Evolutionary conservation across 2,113 vertebrate genomes (phyloP).

Genomic region (Nothobranchius furzeri): DNA sequence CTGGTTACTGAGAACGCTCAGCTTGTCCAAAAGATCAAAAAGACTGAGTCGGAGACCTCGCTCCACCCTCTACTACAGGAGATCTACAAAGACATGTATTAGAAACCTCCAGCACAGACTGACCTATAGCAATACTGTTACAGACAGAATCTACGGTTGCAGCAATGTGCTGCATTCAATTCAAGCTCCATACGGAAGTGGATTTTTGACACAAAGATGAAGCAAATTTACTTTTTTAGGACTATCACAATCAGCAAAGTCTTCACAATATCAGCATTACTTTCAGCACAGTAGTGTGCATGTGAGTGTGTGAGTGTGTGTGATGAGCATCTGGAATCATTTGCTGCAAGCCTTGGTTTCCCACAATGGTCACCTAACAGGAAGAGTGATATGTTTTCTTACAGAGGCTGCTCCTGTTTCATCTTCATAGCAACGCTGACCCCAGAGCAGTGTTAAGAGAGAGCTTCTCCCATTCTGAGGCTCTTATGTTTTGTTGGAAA

Average conservation of each 20-base stretch:
- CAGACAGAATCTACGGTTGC: conserved; percentile 53
- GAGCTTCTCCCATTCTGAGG: conserved; percentile 27
- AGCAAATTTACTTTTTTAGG: conserved; percentile 42
- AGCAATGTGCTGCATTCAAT: conserved; percentile 64
- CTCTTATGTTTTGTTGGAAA: conserved; percentile 47
- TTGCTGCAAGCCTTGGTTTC: conserved; percentile 62
- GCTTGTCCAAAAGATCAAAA: conserved; percentile 98
- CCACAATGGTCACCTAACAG: conserved; percentile 65
- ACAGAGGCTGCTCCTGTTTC: conserved; percentile 65
- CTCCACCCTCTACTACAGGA: conserved; percentile 97
- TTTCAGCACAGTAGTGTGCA: conserved; percentile 32
- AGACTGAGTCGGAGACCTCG: conserved; percentile 93
- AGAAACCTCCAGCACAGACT: conserved; percentile 56
- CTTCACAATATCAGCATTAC: conserved; percentile 53
- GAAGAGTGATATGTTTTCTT: conserved; percentile 64
- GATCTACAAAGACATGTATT: conserved; percentile 99
- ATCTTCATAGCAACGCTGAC: conserved; percentile 59
- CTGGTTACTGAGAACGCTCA: conserved; percentile 95
- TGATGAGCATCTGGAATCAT: conserved; percentile 69
- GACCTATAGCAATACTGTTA: conserved; percentile 69
- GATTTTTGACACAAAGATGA: conserved; percentile 40
- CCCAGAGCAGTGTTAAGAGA: conserved; percentile 50
- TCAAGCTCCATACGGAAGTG: conserved; percentile 53
- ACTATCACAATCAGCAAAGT: conserved; percentile 58
- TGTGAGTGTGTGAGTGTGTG: conserved; percentile 1